Conservation (phyloP, 1,140 invertebrate genomes). For the Rhagoletis pomonella region DNA sequence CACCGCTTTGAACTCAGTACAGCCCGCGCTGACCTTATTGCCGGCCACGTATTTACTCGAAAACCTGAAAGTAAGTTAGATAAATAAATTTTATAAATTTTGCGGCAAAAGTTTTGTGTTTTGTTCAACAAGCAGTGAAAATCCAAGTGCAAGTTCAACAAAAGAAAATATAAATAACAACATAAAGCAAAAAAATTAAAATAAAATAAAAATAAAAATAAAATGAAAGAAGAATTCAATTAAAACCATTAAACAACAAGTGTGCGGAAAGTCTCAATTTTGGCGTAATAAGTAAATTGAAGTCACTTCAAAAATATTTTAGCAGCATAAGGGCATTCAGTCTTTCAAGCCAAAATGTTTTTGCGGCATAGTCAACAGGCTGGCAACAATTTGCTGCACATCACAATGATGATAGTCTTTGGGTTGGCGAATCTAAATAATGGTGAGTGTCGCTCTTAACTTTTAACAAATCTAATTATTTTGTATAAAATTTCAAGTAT, state of each 20-base stretch:
- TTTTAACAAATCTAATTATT: no score
- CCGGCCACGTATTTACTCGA: neutral
- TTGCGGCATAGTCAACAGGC: neutral
- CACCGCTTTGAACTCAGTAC: no score
- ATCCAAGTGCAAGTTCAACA: constrained; percentile 38
- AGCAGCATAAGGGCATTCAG: neutral
- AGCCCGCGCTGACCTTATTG: no score
- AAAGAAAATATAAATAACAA: neutral
- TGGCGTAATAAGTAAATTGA: neutral
- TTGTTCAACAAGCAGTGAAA: neutral
- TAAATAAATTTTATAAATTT: neutral
- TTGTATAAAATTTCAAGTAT: no score
- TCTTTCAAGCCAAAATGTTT: neutral
- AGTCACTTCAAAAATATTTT: no score
- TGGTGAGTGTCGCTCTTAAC: constrained; percentile 16
- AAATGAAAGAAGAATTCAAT: no score
- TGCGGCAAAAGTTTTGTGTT: neutral
- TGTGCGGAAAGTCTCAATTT: neutral
- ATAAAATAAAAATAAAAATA: neutral
- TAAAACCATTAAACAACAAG: no score
- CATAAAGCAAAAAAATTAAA: neutral
- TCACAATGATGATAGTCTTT: constrained; percentile 48
- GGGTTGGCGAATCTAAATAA: constrained; percentile 55
- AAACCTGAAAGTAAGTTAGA: neutral
- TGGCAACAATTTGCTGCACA: constrained; percentile 51